A percentile compares a stretch with the other conserved stretches of the same genome.
phyloP scores from a whole-genome alignment of 2,113 vertebrate species.

The Vulpes vulpes region DNA sequence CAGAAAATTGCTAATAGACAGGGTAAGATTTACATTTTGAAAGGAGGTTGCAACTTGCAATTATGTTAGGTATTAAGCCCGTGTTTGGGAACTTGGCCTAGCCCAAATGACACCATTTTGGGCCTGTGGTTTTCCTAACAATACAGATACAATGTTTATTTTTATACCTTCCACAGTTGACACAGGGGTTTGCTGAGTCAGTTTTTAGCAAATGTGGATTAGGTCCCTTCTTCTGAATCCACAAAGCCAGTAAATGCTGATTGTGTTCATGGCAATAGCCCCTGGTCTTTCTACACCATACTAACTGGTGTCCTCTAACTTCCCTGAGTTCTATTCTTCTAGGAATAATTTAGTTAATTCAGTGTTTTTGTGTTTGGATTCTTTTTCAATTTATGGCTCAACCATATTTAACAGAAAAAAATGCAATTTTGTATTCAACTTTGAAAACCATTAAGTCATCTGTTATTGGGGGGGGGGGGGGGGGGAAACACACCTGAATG shows the following conservation, averaged over 20 bases:
- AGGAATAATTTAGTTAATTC: neutral
- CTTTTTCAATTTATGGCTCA: neutral
- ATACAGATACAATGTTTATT: neutral
- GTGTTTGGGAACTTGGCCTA: too few species aligned
- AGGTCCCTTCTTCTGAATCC: neutral
- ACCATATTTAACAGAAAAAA: neutral
- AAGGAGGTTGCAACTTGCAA: too few species aligned
- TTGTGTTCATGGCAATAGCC: neutral
- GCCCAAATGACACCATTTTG: too few species aligned
- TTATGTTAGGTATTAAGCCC: too few species aligned
- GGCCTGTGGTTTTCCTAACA: neutral
- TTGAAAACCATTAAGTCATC: conserved; percentile 64
- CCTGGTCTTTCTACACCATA: neutral
- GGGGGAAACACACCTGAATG: conserved; percentile 63
- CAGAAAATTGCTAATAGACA: too few species aligned
- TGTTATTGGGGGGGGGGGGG: conserved; percentile 41
- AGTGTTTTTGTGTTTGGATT: neutral
- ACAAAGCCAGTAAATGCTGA: neutral
- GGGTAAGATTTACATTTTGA: too few species aligned
- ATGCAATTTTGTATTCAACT: neutral
- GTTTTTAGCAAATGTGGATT: neutral
- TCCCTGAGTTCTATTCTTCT: neutral
- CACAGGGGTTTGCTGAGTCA: neutral
- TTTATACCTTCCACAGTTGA: neutral
- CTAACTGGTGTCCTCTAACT: neutral